Evolutionary conservation across 1,140 invertebrate genomes (phyloP).

Genomic region (Magallana gigas): DNA sequence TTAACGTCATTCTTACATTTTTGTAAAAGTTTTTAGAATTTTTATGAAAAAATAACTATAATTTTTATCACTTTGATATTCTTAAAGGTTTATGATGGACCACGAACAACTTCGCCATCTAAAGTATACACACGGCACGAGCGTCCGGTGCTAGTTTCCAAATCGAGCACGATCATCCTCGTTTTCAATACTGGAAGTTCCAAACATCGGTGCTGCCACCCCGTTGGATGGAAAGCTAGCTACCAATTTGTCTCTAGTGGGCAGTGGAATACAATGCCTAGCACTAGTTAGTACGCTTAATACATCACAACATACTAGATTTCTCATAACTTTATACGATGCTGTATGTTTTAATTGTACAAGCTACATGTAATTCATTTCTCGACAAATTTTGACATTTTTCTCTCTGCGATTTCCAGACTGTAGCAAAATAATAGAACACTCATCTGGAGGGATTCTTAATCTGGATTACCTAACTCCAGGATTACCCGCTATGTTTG

Average conservation of each 20-base stretch:
- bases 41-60: no score
- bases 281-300: slow-evolving; percentile 52
- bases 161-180: slow-evolving; percentile 69
- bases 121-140: slow-evolving; percentile 61
- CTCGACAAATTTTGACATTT: no score
- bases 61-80: neutral
- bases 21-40: no score
- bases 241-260: slow-evolving; percentile 72
- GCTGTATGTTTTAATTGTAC: neutral
- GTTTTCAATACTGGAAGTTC: slow-evolving; percentile 69
- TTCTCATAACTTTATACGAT: neutral
- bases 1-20: no score
- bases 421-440: slow-evolving; percentile 66
- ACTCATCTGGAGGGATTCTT: slow-evolving; percentile 65
- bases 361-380: no score
- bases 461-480: slow-evolving; percentile 56
- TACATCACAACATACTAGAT: neutral
- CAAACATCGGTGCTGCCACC: slow-evolving; percentile 67
- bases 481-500: slow-evolving; percentile 65
- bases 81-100: slow-evolving; percentile 72
- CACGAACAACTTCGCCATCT: slow-evolving; percentile 63
- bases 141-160: slow-evolving; percentile 70
- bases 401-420: slow-evolving; percentile 49
- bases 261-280: slow-evolving; percentile 58
- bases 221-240: slow-evolving; percentile 71